Percentiles rank a stretch among this genome's conserved stretches.
These are phyloP conservation scores for Notothenia rossii DNA, from an alignment of 2,113 vertebrate species.

Conservation along the genomic window DNA sequence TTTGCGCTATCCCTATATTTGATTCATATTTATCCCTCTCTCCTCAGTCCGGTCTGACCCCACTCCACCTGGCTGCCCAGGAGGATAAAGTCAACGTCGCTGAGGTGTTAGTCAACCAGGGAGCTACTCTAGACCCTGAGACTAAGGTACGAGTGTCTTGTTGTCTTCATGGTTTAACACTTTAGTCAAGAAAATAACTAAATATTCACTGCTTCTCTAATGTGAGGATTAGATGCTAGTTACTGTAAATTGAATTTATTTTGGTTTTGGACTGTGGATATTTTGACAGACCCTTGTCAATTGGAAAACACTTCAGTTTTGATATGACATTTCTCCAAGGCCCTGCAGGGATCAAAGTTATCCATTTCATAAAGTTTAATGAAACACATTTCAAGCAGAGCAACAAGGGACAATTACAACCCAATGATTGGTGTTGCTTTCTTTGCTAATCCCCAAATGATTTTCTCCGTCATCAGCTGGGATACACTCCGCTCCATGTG, in stretches of 20 bases:
- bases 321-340: neutral
- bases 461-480: conserved; percentile 85
- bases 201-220: neutral
- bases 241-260: neutral
- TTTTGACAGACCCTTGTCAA: neutral
- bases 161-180: neutral
- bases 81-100: conserved; percentile 97
- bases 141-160: conserved; percentile 87
- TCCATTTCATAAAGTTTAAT: neutral
- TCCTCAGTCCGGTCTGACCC: conserved; percentile 92
- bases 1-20: neutral
- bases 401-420: neutral
- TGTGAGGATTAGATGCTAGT: neutral
- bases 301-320: neutral
- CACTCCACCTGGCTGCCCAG: conserved; percentile 95
- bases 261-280: neutral
- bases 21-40: neutral
- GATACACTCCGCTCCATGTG: conserved; percentile 96
- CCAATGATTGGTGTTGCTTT: neutral
- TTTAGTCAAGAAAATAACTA: too few species aligned
- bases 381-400: neutral
- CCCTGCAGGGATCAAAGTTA: neutral
- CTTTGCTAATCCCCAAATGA: neutral
- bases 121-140: conserved; percentile 89
- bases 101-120: conserved; percentile 95